A percentile compares a stretch with the other conserved stretches of the same genome.
phyloP scores from a whole-genome alignment of 2,113 vertebrate genomes.

The Terrapene triunguis region DNA sequence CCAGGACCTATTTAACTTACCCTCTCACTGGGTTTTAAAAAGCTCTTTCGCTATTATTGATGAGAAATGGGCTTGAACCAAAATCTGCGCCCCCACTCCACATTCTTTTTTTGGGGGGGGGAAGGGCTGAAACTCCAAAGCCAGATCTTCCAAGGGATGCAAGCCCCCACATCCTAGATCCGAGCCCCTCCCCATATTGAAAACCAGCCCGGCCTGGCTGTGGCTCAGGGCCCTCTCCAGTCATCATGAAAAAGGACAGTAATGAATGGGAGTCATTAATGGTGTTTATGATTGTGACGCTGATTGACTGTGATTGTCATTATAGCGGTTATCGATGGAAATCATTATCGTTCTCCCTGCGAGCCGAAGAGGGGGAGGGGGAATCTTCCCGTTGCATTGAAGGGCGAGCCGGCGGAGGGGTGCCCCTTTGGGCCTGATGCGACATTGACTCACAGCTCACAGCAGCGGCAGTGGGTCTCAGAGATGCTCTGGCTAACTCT shows the following conservation, averaged over 20 bases:
- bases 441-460: background rate
- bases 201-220: slow-evolving; percentile 23
- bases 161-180: background rate
- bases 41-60: background rate
- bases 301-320: background rate
- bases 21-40: background rate
- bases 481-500: background rate
- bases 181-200: background rate
- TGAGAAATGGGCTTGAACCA: background rate
- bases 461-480: background rate
- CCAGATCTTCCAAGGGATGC: background rate
- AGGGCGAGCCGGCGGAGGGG: background rate
- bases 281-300: background rate
- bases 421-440: background rate
- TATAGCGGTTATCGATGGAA: background rate
- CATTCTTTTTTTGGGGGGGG: background rate
- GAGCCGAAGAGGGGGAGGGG: background rate
- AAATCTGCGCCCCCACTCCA: background rate
- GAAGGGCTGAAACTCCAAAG: accelerated
- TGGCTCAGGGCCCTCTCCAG: slow-evolving; percentile 29
- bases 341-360: background rate
- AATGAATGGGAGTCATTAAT: slow-evolving; percentile 20
- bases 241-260: slow-evolving; percentile 58
- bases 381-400: background rate
- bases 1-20: background rate